Evolutionary conservation across 1,140 invertebrate species (phyloP).

Genomic region (Bradynema listronoti): DNA sequence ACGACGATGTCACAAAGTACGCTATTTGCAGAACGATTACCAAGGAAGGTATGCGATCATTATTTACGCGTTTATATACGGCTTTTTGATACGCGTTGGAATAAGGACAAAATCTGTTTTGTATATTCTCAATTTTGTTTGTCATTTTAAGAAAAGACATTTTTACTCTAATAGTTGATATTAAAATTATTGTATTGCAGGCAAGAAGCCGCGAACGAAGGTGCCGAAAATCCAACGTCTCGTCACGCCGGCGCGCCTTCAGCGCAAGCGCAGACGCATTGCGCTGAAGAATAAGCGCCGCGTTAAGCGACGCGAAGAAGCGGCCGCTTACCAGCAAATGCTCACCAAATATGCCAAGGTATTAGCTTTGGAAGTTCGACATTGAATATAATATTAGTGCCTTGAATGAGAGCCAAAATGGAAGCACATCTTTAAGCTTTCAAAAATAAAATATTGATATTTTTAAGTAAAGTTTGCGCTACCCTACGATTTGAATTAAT

Average conservation of each 20-base stretch:
- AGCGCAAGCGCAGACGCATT: constrained; percentile 83
- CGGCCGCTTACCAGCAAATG: constrained; percentile 88
- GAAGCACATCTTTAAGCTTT: neutral
- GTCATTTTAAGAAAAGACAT: too few relatives aligned
- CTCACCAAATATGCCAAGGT: constrained; percentile 88
- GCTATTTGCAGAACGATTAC: constrained; percentile 84
- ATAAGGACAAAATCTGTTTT: too few relatives aligned
- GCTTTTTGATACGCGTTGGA: too few relatives aligned
- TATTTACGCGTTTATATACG: too few relatives aligned
- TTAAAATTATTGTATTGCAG: constrained; percentile 55
- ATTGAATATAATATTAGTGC: too few relatives aligned
- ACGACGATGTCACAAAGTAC: constrained; percentile 94
- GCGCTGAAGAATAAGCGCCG: constrained; percentile 83
- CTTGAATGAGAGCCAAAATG: too few relatives aligned
- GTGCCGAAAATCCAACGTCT: constrained; percentile 98
- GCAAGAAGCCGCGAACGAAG: constrained; percentile 67
- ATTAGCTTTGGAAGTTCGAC: too few relatives aligned
- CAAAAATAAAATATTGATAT: constrained; percentile 1
- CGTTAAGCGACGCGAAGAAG: constrained; percentile 76
- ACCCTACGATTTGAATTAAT: too few relatives aligned
- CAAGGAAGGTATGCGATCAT: constrained; percentile 78
- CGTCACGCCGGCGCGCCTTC: constrained; percentile 84
- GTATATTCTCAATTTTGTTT: too few relatives aligned
- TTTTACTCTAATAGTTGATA: too few relatives aligned
- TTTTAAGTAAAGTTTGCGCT: too few relatives aligned